phyloP scores from a whole-genome alignment of 2,113 vertebrate genomes.

The Cochlearius cochlearius region DNA sequence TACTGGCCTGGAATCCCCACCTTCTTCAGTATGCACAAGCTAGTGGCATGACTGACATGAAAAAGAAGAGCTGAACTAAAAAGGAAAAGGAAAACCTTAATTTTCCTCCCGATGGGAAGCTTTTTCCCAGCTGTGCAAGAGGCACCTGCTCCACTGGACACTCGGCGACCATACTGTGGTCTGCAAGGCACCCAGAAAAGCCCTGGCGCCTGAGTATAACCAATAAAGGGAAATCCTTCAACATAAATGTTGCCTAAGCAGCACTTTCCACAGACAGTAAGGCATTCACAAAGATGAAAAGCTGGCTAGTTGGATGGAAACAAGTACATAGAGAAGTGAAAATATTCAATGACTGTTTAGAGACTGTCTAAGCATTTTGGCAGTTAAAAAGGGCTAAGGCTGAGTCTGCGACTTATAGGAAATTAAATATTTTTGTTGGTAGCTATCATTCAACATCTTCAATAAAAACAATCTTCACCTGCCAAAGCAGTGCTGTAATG shows the following conservation, averaged over 20 bases:
- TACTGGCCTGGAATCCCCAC: not conserved
- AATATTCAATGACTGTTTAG: not conserved
- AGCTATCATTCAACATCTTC: not conserved
- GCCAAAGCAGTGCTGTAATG: not conserved
- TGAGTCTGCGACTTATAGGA: not conserved
- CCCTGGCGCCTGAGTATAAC: not conserved
- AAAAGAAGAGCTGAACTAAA: not conserved
- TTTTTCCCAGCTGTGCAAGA: not conserved
- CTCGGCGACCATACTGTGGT: not conserved
- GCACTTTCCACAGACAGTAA: not conserved
- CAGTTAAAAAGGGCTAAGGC: not conserved
- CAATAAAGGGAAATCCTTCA: not conserved
- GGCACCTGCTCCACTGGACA: not conserved
- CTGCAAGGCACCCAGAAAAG: not conserved
- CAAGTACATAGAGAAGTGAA: not conserved
- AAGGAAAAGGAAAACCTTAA: not conserved
- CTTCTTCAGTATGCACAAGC: not conserved
- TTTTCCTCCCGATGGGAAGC: not conserved
- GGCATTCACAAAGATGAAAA: not conserved
- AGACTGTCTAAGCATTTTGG: conserved; percentile 1
- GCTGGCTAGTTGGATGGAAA: not conserved
- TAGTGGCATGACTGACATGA: not conserved
- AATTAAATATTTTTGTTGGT: conserved; percentile 41
- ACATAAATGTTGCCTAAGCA: not conserved
- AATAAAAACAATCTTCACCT: not conserved